Percentiles rank a stretch among this genome's conserved stretches.
Conservation (phyloP, 2,113 vertebrate genomes). For the Tupaia tana region DNA sequence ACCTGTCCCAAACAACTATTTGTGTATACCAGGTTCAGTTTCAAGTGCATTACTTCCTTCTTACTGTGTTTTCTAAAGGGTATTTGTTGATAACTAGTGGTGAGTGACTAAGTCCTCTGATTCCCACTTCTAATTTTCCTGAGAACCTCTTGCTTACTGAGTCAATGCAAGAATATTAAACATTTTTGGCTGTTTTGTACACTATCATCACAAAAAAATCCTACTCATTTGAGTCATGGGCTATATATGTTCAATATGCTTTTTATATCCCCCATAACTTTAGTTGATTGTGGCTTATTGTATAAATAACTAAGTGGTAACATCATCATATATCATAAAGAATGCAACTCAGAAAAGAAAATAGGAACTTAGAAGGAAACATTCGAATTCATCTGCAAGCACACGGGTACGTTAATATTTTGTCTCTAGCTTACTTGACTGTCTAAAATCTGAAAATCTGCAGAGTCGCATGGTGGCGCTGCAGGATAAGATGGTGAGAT, state of each 20-base stretch:
- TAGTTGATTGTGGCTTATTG: background rate
- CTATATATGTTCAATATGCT: slow-evolving; percentile 1
- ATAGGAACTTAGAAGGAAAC: background rate
- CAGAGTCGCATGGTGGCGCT: slow-evolving; percentile 72
- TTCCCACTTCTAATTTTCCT: background rate
- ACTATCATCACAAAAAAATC: slow-evolving; percentile 16
- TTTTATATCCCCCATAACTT: slow-evolving; percentile 4
- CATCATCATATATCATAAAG: slow-evolving; percentile 10
- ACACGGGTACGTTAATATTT: background rate
- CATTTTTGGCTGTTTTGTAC: slow-evolving; percentile 9
- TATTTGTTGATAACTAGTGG: background rate
- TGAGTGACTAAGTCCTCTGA: background rate
- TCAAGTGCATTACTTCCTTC: background rate
- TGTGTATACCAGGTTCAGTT: background rate
- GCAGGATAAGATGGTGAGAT: slow-evolving; percentile 69
- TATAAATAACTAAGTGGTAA: slow-evolving; percentile 21
- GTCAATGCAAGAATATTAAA: background rate
- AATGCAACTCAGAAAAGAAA: slow-evolving; percentile 25
- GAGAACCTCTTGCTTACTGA: background rate
- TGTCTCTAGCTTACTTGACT: background rate
- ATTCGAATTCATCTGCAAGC: slow-evolving; percentile 4
- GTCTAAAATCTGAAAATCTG: slow-evolving; percentile 24
- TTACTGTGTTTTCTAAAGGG: background rate
- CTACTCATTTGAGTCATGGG: background rate
- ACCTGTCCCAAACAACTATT: background rate